phyloP scores from a whole-genome alignment of 1,140 invertebrate genomes.

The Cydia amplana region DNA sequence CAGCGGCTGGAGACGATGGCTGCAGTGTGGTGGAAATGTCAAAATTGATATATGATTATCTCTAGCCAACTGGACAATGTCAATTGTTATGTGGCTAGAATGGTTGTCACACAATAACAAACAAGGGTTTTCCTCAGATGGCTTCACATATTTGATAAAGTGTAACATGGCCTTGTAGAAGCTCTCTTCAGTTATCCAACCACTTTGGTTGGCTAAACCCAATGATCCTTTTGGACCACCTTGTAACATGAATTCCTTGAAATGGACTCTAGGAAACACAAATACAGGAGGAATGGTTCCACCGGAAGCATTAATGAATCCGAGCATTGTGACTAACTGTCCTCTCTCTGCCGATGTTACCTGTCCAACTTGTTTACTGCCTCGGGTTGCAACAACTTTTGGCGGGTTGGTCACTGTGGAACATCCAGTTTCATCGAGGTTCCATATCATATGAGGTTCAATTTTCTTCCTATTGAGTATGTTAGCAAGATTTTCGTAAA shows the following conservation, averaged over 20 bases:
- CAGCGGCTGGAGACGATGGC: constrained; percentile 70
- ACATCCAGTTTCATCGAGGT: constrained; percentile 45
- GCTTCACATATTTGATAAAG: not conserved
- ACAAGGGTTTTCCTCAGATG: constrained; percentile 1
- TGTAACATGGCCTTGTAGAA: constrained; percentile 1
- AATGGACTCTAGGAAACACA: constrained; percentile 44
- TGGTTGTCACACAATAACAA: constrained; percentile 30
- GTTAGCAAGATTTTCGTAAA: constrained; percentile 44
- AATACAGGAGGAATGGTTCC: constrained; percentile 40
- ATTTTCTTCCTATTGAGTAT: constrained; percentile 39
- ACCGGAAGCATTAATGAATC: constrained; percentile 38
- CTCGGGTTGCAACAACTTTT: constrained; percentile 41
- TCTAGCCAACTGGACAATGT: constrained; percentile 41
- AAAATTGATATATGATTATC: constrained; percentile 52
- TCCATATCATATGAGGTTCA: constrained; percentile 42
- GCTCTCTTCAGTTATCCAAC: constrained; percentile 24
- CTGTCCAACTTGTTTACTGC: constrained; percentile 41
- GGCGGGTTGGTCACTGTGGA: constrained; percentile 38
- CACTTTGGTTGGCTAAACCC: not conserved
- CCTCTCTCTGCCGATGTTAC: constrained; percentile 44
- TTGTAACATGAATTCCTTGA: constrained; percentile 36
- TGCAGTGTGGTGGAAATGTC: constrained; percentile 65
- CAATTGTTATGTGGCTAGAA: constrained; percentile 39
- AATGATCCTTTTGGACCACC: constrained; percentile 22
- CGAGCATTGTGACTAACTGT: constrained; percentile 38